Conservation (phyloP, 2,888 invertebrate genomes). For the Scrobipalpa atriplicella region DNA sequence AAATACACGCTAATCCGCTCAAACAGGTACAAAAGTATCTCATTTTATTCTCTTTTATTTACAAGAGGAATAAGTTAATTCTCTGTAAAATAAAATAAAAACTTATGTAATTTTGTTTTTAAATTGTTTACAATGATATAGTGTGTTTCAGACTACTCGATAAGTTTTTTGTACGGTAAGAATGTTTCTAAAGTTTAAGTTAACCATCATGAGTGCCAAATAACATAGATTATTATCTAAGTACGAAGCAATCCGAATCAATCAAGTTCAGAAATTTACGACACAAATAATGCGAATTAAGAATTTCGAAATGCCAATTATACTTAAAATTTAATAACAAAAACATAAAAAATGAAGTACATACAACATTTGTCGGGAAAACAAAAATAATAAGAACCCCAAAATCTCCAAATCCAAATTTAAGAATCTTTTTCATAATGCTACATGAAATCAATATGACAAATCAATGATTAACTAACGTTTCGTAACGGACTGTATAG, state of each 20-base stretch:
- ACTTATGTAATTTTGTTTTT: slow-evolving; percentile 38
- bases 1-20: slow-evolving; percentile 57
- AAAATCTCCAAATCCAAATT: slow-evolving; percentile 42
- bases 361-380: slow-evolving; percentile 40
- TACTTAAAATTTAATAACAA: slow-evolving; percentile 46
- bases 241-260: slow-evolving; percentile 65
- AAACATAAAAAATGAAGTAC: slow-evolving; percentile 54
- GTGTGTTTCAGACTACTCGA: slow-evolving; percentile 38
- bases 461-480: slow-evolving; percentile 45
- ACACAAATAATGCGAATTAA: slow-evolving; percentile 45
- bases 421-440: slow-evolving; percentile 31
- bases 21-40: slow-evolving; percentile 78
- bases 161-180: slow-evolving; percentile 46
- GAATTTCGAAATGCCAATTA: slow-evolving; percentile 53
- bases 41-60: slow-evolving; percentile 59
- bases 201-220: slow-evolving; percentile 32
- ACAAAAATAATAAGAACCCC: slow-evolving; percentile 41
- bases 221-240: slow-evolving; percentile 47
- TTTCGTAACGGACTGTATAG: slow-evolving; percentile 63
- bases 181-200: not conserved
- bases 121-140: slow-evolving; percentile 44
- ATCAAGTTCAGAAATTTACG: slow-evolving; percentile 46
- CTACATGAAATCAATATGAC: slow-evolving; percentile 42
- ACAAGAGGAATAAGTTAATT: slow-evolving; percentile 58
- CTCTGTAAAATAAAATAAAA: slow-evolving; percentile 45